A percentile compares a stretch with the other conserved stretches of the same genome.
Conservation (phyloP, 2,797 vertebrate species). For the Orestias chungarensis region DNA sequence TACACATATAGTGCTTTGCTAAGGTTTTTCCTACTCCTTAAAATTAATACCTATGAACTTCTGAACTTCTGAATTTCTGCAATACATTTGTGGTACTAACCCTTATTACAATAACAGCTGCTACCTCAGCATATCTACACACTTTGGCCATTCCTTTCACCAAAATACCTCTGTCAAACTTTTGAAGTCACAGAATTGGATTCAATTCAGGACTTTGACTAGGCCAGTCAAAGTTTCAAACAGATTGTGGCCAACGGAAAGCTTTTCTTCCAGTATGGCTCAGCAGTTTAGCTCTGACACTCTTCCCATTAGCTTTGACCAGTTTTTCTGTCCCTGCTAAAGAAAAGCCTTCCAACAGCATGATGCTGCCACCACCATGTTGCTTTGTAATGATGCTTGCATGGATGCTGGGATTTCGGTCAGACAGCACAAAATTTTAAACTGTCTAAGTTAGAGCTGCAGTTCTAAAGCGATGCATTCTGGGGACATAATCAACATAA, state of each 20-base stretch:
- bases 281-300: too few relatives aligned
- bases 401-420: too few relatives aligned
- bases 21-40: neutral
- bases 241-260: neutral
- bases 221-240: constrained; percentile 1
- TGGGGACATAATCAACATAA: too few relatives aligned
- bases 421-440: too few relatives aligned
- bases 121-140: neutral
- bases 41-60: neutral
- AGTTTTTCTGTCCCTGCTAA: too few relatives aligned
- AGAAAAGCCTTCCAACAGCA: too few relatives aligned
- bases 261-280: neutral
- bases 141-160: neutral
- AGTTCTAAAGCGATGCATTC: too few relatives aligned
- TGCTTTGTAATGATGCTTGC: too few relatives aligned
- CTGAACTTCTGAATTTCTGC: neutral
- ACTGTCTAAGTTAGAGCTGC: too few relatives aligned
- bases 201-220: neutral
- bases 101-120: neutral
- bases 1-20: constrained; percentile 1
- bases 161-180: neutral
- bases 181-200: neutral
- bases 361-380: too few relatives aligned
- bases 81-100: neutral
- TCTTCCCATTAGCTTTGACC: too few relatives aligned